These are phyloP conservation scores for Xestia ashworthii DNA, from an alignment of 2,888 invertebrate genomes.

Conservation along the genomic window DNA sequence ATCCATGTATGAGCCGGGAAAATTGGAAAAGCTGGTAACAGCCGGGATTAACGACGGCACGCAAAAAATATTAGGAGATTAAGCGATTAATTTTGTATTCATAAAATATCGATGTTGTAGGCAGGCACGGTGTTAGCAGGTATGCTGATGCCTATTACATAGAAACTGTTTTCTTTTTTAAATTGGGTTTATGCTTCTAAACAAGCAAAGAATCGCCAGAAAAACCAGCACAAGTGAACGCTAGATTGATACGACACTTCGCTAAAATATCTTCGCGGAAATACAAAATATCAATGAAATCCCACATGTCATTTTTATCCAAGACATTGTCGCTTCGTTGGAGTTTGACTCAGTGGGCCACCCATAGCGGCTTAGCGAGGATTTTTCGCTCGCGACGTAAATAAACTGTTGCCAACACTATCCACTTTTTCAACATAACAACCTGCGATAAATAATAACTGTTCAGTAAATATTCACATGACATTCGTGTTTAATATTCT, in stretches of 20 bases:
- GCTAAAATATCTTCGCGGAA: slow-evolving; percentile 32
- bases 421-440: slow-evolving; percentile 65
- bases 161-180: background rate
- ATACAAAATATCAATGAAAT: slow-evolving; percentile 43
- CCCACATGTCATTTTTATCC: slow-evolving; percentile 47
- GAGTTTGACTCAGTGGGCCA: slow-evolving; percentile 47
- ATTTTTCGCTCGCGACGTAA: slow-evolving; percentile 56
- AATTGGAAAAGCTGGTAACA: slow-evolving; percentile 50
- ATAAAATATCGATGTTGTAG: slow-evolving; percentile 31
- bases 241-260: background rate
- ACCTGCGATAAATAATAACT: slow-evolving; percentile 63
- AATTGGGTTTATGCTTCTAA: background rate
- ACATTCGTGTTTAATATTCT: slow-evolving; percentile 62
- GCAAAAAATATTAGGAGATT: slow-evolving; percentile 38
- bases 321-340: slow-evolving; percentile 58
- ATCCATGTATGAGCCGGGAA: slow-evolving; percentile 35
- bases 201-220: background rate
- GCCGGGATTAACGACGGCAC: slow-evolving; percentile 40
- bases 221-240: background rate
- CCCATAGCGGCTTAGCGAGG: slow-evolving; percentile 55
- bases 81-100: slow-evolving; percentile 45
- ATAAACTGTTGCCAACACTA: slow-evolving; percentile 66
- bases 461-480: slow-evolving; percentile 61
- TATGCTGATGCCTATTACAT: background rate
- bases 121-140: background rate